A percentile compares a stretch with the other conserved stretches of the same genome.
Evolutionary conservation across 2,797 vertebrate species (phyloP).

Genomic region (Chromis chromis): DNA sequence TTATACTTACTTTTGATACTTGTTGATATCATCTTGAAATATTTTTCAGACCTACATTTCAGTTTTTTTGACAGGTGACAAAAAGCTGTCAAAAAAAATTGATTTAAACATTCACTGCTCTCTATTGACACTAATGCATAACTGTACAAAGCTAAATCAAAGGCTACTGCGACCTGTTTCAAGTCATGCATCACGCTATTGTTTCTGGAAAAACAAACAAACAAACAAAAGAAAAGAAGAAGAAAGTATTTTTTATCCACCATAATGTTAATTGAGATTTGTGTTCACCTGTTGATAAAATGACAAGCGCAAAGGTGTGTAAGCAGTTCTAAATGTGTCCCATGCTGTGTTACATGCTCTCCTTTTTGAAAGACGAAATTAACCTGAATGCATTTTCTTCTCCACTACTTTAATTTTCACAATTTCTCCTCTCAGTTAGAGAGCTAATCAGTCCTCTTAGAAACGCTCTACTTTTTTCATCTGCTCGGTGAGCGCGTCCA

Average conservation of each 20-base stretch:
- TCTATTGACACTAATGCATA: not conserved
- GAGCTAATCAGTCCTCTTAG: slow-evolving; percentile 65
- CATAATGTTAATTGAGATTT: not conserved
- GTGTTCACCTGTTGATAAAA: slow-evolving; percentile 51
- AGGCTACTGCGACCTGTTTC: not conserved
- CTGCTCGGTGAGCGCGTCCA: slow-evolving; percentile 65
- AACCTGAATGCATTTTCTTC: not conserved
- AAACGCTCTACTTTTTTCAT: slow-evolving; percentile 69
- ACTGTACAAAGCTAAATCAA: not conserved
- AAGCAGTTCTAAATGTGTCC: not conserved
- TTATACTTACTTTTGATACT: too few species aligned
- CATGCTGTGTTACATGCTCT: not conserved
- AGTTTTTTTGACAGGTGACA: not conserved
- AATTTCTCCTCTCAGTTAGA: slow-evolving; percentile 27
- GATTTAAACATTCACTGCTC: not conserved
- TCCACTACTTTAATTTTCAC: not conserved
- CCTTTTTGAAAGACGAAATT: not conserved
- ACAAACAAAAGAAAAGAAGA: too few species aligned
- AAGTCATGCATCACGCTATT: not conserved
- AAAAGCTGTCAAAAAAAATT: not conserved
- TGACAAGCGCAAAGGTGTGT: not conserved
- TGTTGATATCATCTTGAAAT: not conserved
- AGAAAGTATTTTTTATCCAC: not conserved
- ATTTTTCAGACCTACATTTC: not conserved
- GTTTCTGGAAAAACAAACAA: not conserved